Conservation (phyloP, 92 coral and sea anemone species). For the Zoanthus gigantus region DNA sequence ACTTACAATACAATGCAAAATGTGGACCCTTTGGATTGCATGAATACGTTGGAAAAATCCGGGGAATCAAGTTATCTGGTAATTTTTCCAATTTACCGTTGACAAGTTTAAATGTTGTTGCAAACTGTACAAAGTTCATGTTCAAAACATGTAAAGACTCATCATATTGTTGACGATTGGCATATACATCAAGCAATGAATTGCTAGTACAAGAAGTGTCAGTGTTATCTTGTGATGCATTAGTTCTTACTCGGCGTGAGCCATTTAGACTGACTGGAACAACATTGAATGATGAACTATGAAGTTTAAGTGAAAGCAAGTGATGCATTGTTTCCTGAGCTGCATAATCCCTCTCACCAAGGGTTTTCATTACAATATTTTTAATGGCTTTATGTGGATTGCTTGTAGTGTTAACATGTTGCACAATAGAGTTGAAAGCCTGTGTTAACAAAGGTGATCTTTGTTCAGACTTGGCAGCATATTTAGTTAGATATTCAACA, state of each 20-base stretch:
- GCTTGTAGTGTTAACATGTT: slow-evolving; percentile 43
- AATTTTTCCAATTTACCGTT: slow-evolving; percentile 37
- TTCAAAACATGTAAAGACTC: background rate
- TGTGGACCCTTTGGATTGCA: slow-evolving; percentile 60
- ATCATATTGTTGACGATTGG: background rate
- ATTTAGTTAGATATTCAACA: slow-evolving; percentile 49
- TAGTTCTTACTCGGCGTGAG: slow-evolving; percentile 58
- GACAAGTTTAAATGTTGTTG: slow-evolving; percentile 54
- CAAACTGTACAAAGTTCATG: slow-evolving; percentile 55
- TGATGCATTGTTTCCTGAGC: slow-evolving; percentile 77
- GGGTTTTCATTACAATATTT: slow-evolving; percentile 63
- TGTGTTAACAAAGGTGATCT: background rate
- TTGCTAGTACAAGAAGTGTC: slow-evolving; percentile 9
- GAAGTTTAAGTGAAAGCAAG: slow-evolving; percentile 61
- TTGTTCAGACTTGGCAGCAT: background rate
- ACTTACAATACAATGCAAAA: slow-evolving; percentile 55
- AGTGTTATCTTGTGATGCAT: background rate
- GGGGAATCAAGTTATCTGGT: slow-evolving; percentile 45
- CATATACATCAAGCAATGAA: slow-evolving; percentile 38
- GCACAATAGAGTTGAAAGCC: slow-evolving; percentile 37
- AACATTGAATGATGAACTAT: slow-evolving; percentile 71
- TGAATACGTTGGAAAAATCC: slow-evolving; percentile 63
- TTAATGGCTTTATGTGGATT: slow-evolving; percentile 63
- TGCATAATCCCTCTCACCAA: slow-evolving; percentile 73
- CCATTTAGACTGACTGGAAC: slow-evolving; percentile 75